Evolutionary conservation across 1,140 invertebrate genomes (phyloP), one percentile per base, ranked within the genome.

Genomic region (Helicoverpa armigera): DNA sequence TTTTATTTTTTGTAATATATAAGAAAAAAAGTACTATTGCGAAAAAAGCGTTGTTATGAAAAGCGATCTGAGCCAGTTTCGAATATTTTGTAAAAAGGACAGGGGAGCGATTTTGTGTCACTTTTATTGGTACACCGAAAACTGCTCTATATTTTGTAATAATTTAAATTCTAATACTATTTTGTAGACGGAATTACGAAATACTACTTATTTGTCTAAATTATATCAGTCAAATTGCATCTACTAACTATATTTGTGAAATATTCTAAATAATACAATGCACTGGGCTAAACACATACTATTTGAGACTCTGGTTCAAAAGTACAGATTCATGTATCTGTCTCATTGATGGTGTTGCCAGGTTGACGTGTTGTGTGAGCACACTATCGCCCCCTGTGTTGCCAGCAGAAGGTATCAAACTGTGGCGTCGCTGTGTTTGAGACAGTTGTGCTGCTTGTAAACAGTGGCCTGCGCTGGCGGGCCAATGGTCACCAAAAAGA

Each of bases 391-490:
- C 73, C 56, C 58, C 74, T 65, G 31, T 65, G 31, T 18, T 9
- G 16, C 12, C 29, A 31, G 48, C 60, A 65, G 74, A 77, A 61
- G 60, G 61, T 51, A 31, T 77, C 75, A 77, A 77, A 77, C 75
- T 77, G 75, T 77, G 75, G 75, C 50, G 58, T 76, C 75, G 75
- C 75, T 53, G 18, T n/a, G 10, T 76, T 61, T 60, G 53, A 53
- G 54, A 73, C 70, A 35, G 53, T 18, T 14, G 14, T 14, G 9
- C 43, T 50, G 65, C 43, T 9, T 65, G 12, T 16, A 65, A 9
- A 43, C 35, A n/a, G n/a, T 48, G 63, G 35, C n/a, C n/a, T 1
- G 10, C 3, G 5, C n/a, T 43, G 13, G n/a, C 35, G 4, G 60
- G 9, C n/a, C n/a, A 60, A 43, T 65, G n/a, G 43, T 31, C 5